These are phyloP conservation scores for Pseudopleuronectes americanus DNA, from an alignment of 2,797 vertebrate genomes.

Conservation along the genomic window DNA sequence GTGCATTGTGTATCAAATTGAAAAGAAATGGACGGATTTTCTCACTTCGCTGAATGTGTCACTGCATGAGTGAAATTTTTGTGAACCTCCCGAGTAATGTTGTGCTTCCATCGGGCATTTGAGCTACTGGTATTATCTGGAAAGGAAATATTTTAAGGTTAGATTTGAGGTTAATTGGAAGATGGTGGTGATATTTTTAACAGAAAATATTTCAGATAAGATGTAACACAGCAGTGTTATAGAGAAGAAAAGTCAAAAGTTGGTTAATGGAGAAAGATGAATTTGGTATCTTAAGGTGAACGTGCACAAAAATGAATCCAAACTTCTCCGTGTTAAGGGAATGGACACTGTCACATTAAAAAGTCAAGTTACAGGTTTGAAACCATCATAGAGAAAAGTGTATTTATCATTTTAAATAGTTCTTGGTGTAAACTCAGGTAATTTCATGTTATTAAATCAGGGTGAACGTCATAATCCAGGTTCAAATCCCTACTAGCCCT, in stretches of 20 bases:
- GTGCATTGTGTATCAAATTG: slow-evolving; percentile 1
- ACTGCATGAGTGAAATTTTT: neutral
- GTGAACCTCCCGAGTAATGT: neutral
- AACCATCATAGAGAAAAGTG: too few species aligned
- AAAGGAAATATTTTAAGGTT: slow-evolving; percentile 1
- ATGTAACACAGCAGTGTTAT: neutral
- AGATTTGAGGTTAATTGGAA: neutral
- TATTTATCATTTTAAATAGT: too few species aligned
- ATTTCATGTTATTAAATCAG: too few species aligned
- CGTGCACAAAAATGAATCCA: too few species aligned
- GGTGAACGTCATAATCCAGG: neutral
- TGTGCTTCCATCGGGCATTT: neutral
- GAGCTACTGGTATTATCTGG: neutral
- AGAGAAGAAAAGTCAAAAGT: neutral
- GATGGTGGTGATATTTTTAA: neutral
- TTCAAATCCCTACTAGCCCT: slow-evolving; percentile 2
- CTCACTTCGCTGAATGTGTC: neutral
- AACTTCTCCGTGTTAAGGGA: too few species aligned
- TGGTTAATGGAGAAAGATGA: slow-evolving; percentile 1
- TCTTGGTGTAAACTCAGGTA: too few species aligned
- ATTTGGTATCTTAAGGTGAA: too few species aligned
- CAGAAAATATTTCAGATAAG: slow-evolving; percentile 13
- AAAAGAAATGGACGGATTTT: slow-evolving; percentile 3
- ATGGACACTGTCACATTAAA: too few species aligned
- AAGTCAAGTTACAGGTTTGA: too few species aligned